phyloP scores from a whole-genome alignment of 1,140 invertebrate genomes.

The Achroia grisella region DNA sequence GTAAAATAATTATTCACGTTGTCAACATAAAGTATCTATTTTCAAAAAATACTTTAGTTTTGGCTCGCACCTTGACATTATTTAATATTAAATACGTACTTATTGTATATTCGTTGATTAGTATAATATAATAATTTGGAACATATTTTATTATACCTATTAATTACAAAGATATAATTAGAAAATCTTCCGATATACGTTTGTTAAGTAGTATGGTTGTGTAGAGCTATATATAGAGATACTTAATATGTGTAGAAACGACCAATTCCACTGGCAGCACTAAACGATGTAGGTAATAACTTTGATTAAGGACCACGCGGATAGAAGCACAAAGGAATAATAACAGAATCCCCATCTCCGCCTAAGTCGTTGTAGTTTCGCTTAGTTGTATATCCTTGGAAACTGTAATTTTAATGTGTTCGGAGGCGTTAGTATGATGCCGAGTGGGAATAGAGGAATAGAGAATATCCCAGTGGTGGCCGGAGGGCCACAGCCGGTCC shows the following conservation, averaged over 20 bases:
- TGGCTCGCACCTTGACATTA: no score
- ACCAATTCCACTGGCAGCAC: conserved; percentile 39
- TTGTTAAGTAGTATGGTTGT: conserved; percentile 20
- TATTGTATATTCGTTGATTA: no score
- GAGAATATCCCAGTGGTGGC: conserved; percentile 20
- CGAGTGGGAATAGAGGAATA: conserved; percentile 34
- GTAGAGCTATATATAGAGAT: no score
- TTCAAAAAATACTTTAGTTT: no score
- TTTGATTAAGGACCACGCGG: conserved; percentile 56
- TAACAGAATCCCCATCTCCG: conserved; percentile 51
- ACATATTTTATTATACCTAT: no score
- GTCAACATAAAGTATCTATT: no score
- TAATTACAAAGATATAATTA: no score
- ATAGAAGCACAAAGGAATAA: conserved; percentile 59
- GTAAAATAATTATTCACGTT: no score
- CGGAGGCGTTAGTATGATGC: conserved; percentile 43
- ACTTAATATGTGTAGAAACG: conserved; percentile 25
- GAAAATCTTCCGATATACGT: conserved; percentile 1
- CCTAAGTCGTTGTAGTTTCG: conserved; percentile 48
- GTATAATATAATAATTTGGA: no score
- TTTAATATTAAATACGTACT: no score
- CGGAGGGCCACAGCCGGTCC: conserved; percentile 4
- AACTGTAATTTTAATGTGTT: conserved; percentile 69
- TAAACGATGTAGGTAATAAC: conserved; percentile 48
- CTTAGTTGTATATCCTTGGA: conserved; percentile 55